Evolutionary conservation across 2,113 vertebrate species (phyloP), one percentile per base, ranked within the genome.

Genomic region (Oplegnathus fasciatus): DNA sequence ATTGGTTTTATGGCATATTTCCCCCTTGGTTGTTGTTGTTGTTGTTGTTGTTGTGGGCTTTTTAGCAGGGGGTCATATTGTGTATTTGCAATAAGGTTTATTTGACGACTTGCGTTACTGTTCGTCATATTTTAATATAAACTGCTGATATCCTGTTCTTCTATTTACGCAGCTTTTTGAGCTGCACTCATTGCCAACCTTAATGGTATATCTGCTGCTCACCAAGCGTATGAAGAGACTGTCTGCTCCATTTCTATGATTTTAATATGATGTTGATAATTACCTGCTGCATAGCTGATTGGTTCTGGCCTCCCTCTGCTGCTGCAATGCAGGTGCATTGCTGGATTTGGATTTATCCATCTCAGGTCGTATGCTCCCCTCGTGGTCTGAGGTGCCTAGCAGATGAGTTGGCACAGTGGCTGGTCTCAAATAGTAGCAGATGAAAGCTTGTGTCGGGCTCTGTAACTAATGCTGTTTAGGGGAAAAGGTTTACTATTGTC

Each of bases 351-450:
- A 73, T 67, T 78, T 2, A 55, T n/a, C 64, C 37, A 26, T 64
- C 14, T 50, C 55, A 30, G 17, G 28, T 55, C 48, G 9, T 32
- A 28, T 26, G 48, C 72, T 58, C 24, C n/a, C 40, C 32, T 42
- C 26, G 85, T 70, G 42, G 50, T 54, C 46, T 46, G 80, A n/a
- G 68, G 30, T 67, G 69, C 61, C 14, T n/a, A 22, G 42, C 58
- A 40, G 60, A 37, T 78, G 67, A 58, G 60, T 40, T n/a, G 17
- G 64, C 34, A 40, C 28, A 57, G 28, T 0, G 40, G 37, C 75
- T 71, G 50, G 65, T 76, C 76, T 75, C 32, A 32, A 58, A 34
- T 17, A 54, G 48, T 48, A 3, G 22, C 18, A 13, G 46, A 75
- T 55, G 30, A 37, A 44, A 57, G 42, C 62, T 40, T 4, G 6